A percentile compares a stretch with the other conserved stretches of the same genome.
phyloP scores from a whole-genome alignment of 2,113 vertebrate species.

The Callorhinus ursinus region DNA sequence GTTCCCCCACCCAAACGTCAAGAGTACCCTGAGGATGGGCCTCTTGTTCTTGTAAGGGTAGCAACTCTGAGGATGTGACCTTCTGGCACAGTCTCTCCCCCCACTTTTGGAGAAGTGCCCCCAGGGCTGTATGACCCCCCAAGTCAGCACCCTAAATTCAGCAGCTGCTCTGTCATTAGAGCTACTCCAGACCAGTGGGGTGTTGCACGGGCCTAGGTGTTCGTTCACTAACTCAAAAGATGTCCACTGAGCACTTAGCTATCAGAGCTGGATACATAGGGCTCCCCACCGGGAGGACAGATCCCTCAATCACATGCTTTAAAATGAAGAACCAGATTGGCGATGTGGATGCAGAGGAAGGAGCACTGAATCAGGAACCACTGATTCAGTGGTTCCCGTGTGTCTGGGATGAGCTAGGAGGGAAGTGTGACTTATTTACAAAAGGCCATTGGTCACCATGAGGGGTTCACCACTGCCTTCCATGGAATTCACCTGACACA shows the following conservation, averaged over 20 bases:
- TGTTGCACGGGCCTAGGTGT: neutral
- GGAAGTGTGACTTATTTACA: neutral
- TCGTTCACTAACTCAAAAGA: neutral
- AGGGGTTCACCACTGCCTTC: neutral
- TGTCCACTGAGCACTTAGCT: neutral
- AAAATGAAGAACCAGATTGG: neutral
- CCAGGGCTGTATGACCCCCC: too few species aligned
- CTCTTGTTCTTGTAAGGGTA: neutral
- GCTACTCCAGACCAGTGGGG: neutral
- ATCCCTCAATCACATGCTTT: neutral
- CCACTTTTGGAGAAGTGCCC: too few species aligned
- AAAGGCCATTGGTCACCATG: accelerated
- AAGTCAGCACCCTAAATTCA: neutral
- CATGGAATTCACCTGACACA: neutral
- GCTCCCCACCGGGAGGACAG: neutral
- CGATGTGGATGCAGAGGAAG: too few species aligned
- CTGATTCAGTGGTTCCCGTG: too few species aligned
- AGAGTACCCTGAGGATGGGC: neutral
- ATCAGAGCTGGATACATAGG: neutral
- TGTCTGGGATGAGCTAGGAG: neutral
- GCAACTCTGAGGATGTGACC: neutral
- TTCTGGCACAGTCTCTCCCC: neutral
- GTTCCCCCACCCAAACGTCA: too few species aligned
- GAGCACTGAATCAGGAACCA: too few species aligned
- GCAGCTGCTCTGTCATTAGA: neutral